Evolutionary conservation across 2,113 vertebrate genomes (phyloP).

Genomic region (Megaceryle torquata): DNA sequence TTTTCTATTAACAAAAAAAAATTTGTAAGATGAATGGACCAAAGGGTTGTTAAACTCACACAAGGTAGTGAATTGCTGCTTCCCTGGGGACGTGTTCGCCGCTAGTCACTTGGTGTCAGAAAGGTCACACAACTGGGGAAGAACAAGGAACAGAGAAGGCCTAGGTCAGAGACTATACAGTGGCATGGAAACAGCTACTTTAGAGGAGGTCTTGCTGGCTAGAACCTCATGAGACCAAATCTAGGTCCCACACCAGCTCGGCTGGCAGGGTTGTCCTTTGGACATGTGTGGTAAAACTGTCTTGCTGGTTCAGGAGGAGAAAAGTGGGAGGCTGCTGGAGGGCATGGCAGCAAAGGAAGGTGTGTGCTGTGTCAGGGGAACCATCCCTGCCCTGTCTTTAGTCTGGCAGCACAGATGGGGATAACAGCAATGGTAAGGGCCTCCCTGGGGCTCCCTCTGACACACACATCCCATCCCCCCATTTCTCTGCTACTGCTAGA

Average conservation of each 20-base stretch:
- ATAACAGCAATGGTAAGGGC: background rate
- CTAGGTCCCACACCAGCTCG: background rate
- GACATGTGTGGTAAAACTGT: rapidly evolving
- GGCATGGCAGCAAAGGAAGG: rapidly evolving
- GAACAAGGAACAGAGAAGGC: background rate
- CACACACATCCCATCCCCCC: no score
- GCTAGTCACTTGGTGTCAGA: background rate
- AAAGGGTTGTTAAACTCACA: background rate
- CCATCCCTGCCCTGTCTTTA: background rate
- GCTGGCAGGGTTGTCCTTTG: background rate
- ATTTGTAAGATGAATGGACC: background rate
- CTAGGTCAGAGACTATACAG: background rate
- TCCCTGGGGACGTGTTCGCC: background rate
- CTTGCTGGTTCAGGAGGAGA: background rate
- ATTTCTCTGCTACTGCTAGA: background rate
- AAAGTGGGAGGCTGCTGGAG: background rate
- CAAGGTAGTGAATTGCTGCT: background rate
- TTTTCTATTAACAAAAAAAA: background rate
- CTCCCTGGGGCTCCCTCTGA: background rate
- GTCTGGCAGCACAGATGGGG: background rate
- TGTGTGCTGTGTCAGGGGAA: rapidly evolving
- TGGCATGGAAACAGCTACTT: background rate
- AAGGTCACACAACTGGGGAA: background rate
- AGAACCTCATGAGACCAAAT: background rate
- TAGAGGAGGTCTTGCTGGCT: background rate